Evolutionary conservation across 2,888 invertebrate species (phyloP), one percentile per base, ranked within the genome.

Genomic region (Calameuta filiformis): DNA sequence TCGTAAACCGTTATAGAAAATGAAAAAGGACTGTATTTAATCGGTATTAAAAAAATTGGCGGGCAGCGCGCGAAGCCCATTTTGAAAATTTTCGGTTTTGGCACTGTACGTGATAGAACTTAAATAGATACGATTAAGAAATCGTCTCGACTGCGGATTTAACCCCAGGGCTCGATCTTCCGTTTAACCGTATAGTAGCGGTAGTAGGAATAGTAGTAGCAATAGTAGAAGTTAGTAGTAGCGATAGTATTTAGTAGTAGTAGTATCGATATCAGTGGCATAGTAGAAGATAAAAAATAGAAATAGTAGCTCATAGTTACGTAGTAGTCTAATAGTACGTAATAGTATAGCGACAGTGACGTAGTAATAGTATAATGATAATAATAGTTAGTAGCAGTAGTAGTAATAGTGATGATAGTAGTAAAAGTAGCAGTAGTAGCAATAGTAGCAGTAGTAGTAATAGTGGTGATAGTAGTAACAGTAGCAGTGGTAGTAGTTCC

Each of bases 101-200:
- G 87, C 88, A 88, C 88, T 87, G 85, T 82, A 84, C 83, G 86
- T 82, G 83, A 85, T 77, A 81, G 81, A 85, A 87, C 79, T 82
- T 83, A 82, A 83, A 84, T 79, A 76, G 79, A 80, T 76, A 79
- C 71, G 71, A 71, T 71, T 71, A 12, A 12, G 12, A 23, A 71
- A 56, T 56, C 23, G 56, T 71, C 31, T 71, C 9, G 80, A 85
- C 82, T 81, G 80, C 82, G 83, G 80, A 35, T 82, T 85, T 83
- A 84, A 87, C 84, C 83, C 85, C 86, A 87, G 87, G 87, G 86
- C 86, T 87, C 86, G 86, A 83, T 85, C 73, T 79, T 82, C 84
- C 79, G 6, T 56, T 40, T 23, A 23, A 56, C 23, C 9, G 56
- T 56, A 56, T 23, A 56, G 56, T 9, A 86, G 87, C 84, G 86